Evolutionary conservation across 2,113 vertebrate species (phyloP).

Genomic region (Paradisaea rubra): DNA sequence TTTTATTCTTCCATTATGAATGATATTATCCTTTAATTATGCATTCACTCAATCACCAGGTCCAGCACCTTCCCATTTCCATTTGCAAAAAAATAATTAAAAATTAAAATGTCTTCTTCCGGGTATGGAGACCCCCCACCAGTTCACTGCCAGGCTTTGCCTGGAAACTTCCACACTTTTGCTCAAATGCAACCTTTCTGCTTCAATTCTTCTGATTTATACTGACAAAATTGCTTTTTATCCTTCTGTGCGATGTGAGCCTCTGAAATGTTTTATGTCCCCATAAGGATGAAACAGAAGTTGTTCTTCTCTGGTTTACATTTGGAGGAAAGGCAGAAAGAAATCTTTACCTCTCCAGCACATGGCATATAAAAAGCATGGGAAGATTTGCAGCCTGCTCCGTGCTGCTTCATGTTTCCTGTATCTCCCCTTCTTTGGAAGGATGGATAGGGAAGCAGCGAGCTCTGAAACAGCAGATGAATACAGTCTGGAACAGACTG

Average conservation of each 20-base stretch:
- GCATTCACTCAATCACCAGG: not conserved
- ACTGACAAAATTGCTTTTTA: not conserved
- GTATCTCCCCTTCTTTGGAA: not conserved
- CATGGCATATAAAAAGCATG: not conserved
- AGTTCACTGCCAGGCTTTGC: not conserved
- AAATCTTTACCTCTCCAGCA: not conserved
- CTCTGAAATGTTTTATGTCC: not conserved
- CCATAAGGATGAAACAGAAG: not conserved
- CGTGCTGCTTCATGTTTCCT: not conserved
- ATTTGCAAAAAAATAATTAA: not conserved
- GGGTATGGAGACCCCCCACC: not conserved
- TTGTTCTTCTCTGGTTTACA: not conserved
- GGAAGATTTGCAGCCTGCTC: not conserved
- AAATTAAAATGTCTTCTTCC: not conserved
- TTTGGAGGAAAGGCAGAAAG: not conserved
- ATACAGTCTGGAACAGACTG: not conserved
- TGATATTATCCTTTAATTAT: not conserved
- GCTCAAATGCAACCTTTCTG: not conserved
- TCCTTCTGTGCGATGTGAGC: not conserved
- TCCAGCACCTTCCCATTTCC: not conserved
- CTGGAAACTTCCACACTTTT: not conserved
- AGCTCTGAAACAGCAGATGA: not conserved
- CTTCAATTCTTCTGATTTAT: not conserved
- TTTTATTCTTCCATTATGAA: not conserved
- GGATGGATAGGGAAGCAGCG: not conserved